phyloP scores from a whole-genome alignment of 2,113 vertebrate species.

The Ramphastos sulfuratus region DNA sequence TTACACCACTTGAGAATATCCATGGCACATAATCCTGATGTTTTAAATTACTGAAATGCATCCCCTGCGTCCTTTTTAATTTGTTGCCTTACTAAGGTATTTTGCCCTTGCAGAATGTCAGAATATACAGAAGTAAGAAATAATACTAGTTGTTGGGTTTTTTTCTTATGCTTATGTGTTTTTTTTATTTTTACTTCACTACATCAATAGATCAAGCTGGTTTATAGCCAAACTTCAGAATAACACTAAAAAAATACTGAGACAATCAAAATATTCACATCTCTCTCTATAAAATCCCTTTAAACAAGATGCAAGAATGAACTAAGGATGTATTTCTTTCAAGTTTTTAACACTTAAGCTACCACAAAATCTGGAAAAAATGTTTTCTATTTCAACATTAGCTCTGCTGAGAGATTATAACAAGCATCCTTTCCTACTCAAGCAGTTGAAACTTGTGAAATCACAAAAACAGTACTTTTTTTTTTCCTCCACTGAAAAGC shows the following conservation, averaged over 20 bases:
- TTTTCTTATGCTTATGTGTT: background rate
- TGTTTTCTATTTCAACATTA: background rate
- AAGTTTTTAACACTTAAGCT: background rate
- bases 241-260: background rate
- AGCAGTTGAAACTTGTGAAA: background rate
- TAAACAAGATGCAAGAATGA: background rate
- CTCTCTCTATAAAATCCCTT: background rate
- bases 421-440: background rate
- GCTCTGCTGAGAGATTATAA: background rate
- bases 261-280: background rate
- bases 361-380: background rate
- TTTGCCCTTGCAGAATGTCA: background rate
- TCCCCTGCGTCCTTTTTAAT: background rate
- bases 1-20: background rate
- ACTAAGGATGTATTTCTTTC: background rate
- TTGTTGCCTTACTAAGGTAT: background rate
- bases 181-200: background rate
- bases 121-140: background rate
- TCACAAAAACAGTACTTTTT: background rate
- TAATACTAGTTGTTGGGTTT: background rate
- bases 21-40: background rate
- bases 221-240: background rate
- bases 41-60: background rate
- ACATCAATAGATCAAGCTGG: background rate
- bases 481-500: background rate